Evolutionary conservation across 1,140 invertebrate genomes (phyloP).

Genomic region (Ceratina australensis): DNA sequence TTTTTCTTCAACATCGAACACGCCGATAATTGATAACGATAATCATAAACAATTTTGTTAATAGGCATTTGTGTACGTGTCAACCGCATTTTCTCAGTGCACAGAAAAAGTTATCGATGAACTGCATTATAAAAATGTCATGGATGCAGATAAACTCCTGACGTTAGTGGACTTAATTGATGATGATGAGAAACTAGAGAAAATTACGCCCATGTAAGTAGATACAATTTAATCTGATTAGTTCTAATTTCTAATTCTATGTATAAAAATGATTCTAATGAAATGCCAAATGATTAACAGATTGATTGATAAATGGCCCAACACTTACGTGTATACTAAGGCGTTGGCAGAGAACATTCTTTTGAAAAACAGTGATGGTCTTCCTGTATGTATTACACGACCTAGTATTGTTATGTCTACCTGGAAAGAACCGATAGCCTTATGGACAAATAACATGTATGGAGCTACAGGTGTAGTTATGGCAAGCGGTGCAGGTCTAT

Average conservation of each 20-base stretch:
- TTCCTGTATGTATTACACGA: constrained; percentile 88
- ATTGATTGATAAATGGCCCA: constrained; percentile 88
- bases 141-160: constrained; percentile 77
- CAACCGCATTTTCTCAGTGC: constrained; percentile 87
- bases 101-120: constrained; percentile 82
- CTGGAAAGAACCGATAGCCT: constrained; percentile 84
- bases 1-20: not conserved
- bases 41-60: not conserved
- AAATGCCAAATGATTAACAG: constrained; percentile 69
- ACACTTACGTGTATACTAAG: constrained; percentile 93
- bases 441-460: constrained; percentile 94
- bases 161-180: constrained; percentile 73
- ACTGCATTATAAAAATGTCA: constrained; percentile 78
- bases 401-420: constrained; percentile 90
- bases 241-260: not conserved
- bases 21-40: constrained; percentile 40
- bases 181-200: constrained; percentile 73
- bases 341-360: constrained; percentile 88
- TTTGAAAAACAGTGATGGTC: constrained; percentile 81
- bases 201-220: constrained; percentile 76
- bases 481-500: constrained; percentile 86
- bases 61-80: constrained; percentile 79
- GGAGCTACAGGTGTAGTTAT: constrained; percentile 86
- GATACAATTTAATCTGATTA: not conserved
- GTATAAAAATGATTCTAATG: not conserved